phyloP scores from a whole-genome alignment of 2,797 vertebrate species.

The Caiman crocodilus region DNA sequence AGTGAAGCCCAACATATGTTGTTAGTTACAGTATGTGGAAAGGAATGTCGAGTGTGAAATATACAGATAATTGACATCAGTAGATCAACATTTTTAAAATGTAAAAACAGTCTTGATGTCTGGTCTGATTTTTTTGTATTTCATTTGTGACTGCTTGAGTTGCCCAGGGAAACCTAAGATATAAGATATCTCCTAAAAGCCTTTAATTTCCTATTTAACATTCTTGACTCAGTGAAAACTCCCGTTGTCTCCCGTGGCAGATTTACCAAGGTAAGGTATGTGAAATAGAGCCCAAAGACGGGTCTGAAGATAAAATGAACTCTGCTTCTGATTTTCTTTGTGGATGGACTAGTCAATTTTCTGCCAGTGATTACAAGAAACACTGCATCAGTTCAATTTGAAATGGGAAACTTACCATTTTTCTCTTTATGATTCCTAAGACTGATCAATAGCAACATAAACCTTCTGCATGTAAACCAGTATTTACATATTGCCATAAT shows the following conservation, averaged over 20 bases:
- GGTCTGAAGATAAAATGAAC: neutral
- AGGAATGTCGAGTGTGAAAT: constrained; percentile 24
- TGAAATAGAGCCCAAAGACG: neutral
- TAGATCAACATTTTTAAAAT: constrained; percentile 19
- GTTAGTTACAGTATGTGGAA: constrained; percentile 30
- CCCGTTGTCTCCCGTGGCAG: neutral
- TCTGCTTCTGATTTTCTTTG: neutral
- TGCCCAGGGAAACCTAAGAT: neutral
- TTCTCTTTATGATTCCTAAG: neutral
- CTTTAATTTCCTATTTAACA: neutral
- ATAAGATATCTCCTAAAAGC: neutral
- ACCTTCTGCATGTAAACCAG: neutral
- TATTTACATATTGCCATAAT: no score
- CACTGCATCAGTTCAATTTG: neutral
- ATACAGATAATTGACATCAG: constrained; percentile 26
- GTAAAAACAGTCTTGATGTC: neutral
- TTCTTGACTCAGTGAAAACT: neutral
- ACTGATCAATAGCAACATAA: neutral
- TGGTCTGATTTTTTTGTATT: neutral
- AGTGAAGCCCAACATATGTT: constrained; percentile 15
- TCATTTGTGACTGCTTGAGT: neutral
- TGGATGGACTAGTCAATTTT: neutral
- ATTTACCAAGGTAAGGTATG: neutral
- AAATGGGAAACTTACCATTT: neutral
- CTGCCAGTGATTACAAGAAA: neutral